phyloP scores from a whole-genome alignment of 2,113 vertebrate genomes.

The Callorhinus ursinus region DNA sequence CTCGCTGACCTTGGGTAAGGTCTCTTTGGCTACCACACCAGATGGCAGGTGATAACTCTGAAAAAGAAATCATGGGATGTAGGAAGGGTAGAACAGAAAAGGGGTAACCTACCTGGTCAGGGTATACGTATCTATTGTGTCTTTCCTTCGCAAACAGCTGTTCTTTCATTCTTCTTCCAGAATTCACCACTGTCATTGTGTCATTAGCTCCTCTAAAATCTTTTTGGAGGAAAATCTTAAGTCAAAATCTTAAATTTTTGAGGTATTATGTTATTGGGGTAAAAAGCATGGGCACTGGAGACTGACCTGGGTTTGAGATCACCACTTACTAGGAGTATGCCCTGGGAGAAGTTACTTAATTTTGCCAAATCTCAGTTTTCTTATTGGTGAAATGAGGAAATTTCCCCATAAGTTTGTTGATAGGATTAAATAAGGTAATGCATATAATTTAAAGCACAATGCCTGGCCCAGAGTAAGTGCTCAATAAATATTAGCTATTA shows the following conservation, averaged over 20 bases:
- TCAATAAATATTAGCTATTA: constrained; percentile 15
- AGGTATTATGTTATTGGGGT: neutral
- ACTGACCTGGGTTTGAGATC: neutral
- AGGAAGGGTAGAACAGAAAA: constrained; percentile 12
- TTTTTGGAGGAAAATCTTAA: constrained; percentile 23
- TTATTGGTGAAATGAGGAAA: constrained; percentile 11
- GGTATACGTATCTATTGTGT: constrained; percentile 46
- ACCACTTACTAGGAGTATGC: neutral
- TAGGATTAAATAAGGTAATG: constrained; percentile 12
- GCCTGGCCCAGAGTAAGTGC: neutral
- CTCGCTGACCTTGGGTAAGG: constrained; percentile 52
- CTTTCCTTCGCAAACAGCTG: constrained; percentile 60
- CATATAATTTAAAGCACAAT: neutral
- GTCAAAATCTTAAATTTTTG: constrained; percentile 1
- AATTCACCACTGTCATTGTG: constrained; percentile 23
- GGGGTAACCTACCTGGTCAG: neutral
- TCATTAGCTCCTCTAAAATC: constrained; percentile 66
- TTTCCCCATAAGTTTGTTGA: neutral
- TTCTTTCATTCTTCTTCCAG: neutral
- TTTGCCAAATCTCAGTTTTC: constrained; percentile 16
- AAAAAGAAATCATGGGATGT: constrained; percentile 36
- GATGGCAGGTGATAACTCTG: constrained; percentile 25
- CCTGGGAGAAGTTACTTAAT: constrained; percentile 15
- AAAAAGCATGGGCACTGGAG: neutral
- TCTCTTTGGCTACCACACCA: constrained; percentile 37